Percentiles rank a stretch among this genome's conserved stretches.
phyloP scores from a whole-genome alignment of 1,140 invertebrate genomes.

The Trypoxylus dichotomus region DNA sequence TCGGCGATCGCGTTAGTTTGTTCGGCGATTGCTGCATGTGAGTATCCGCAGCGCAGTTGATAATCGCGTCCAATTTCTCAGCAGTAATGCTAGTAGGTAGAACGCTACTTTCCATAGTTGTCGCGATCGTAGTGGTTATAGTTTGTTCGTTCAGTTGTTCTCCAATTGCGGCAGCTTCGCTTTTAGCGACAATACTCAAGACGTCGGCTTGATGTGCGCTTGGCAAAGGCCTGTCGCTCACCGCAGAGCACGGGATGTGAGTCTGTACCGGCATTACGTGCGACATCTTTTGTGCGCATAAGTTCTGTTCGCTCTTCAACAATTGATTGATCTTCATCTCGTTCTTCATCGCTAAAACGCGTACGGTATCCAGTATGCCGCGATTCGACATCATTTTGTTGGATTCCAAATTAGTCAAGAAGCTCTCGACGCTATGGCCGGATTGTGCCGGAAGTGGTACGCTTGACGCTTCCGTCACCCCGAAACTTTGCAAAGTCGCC shows the following conservation, averaged over 20 bases:
- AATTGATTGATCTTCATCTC: background rate
- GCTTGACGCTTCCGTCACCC: constrained; percentile 46
- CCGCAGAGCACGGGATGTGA: background rate
- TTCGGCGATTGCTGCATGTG: constrained; percentile 55
- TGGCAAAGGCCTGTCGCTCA: background rate
- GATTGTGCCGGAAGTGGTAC: constrained; percentile 58
- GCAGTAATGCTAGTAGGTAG: constrained; percentile 53
- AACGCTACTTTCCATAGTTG: constrained; percentile 55
- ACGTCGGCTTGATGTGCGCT: constrained; percentile 29
- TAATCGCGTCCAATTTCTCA: constrained; percentile 64
- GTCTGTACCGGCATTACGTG: background rate
- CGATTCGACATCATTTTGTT: constrained; percentile 33
- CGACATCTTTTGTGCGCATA: constrained; percentile 7
- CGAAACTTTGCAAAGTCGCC: constrained; percentile 54
- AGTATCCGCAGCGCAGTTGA: constrained; percentile 65
- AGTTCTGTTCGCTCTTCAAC: background rate
- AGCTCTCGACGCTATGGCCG: constrained; percentile 63
- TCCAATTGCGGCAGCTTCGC: constrained; percentile 57
- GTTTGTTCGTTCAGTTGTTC: constrained; percentile 51
- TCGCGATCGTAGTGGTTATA: constrained; percentile 55
- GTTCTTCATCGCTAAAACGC: background rate
- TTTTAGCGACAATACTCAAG: constrained; percentile 43
- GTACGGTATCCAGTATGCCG: background rate
- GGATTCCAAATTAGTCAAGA: constrained; percentile 56
- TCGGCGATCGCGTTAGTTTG: constrained; percentile 18